Percentiles rank a stretch among this genome's conserved stretches.
Evolutionary conservation across 2,113 vertebrate species (phyloP).

Genomic region (Charadrius vociferus): DNA sequence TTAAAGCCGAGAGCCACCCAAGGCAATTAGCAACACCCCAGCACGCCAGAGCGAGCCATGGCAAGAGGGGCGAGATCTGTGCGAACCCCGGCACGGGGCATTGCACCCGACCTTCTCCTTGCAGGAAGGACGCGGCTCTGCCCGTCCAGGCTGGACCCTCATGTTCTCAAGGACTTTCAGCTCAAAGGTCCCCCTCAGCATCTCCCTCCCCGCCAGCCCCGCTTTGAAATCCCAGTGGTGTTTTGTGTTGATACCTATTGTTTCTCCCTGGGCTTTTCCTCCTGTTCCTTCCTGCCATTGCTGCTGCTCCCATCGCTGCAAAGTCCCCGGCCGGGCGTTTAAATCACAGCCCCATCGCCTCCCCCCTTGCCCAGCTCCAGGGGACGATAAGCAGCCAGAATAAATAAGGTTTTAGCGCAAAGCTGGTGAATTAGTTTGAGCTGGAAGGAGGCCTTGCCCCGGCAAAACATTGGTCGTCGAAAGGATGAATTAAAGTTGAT

Average conservation of each 20-base stretch:
- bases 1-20: background rate
- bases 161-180: background rate
- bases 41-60: rapidly evolving
- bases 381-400: background rate
- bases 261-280: slow-evolving; percentile 47
- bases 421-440: background rate
- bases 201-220: background rate
- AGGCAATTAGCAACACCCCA: background rate
- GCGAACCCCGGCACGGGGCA: rapidly evolving
- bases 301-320: background rate
- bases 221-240: background rate
- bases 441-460: background rate
- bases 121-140: background rate
- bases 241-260: slow-evolving; percentile 18
- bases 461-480: background rate
- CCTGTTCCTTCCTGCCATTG: slow-evolving; percentile 41
- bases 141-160: background rate
- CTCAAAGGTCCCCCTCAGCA: background rate
- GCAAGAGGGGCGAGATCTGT: background rate
- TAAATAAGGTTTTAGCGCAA: background rate
- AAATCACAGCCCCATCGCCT: background rate
- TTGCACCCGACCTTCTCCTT: rapidly evolving
- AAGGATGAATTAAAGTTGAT: background rate
- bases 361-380: background rate
- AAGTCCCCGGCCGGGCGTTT: background rate